A percentile compares a stretch with the other conserved stretches of the same genome.
phyloP scores from a whole-genome alignment of 1,140 invertebrate genomes.

The Bathynomus jamesi region DNA sequence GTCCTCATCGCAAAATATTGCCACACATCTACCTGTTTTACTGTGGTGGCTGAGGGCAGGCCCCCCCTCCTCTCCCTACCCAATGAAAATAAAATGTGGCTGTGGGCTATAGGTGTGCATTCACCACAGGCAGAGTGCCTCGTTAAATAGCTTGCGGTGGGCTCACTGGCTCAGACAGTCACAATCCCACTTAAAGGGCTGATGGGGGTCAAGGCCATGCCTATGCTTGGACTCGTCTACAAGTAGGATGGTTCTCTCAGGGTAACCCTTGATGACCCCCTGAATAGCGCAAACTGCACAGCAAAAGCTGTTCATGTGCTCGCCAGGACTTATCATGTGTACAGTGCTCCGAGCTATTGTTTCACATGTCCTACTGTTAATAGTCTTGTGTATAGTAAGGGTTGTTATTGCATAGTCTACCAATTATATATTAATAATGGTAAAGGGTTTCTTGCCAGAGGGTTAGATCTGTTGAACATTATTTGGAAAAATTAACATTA shows the following conservation, averaged over 20 bases:
- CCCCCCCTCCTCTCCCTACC: neutral
- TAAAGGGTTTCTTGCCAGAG: constrained; percentile 37
- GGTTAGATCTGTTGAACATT: constrained; percentile 38
- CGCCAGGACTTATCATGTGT: constrained; percentile 26
- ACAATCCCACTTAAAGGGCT: neutral
- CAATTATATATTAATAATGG: constrained; percentile 36
- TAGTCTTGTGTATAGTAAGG: constrained; percentile 39
- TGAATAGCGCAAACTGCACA: constrained; percentile 17
- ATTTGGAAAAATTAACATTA: too few species aligned
- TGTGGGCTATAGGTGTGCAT: neutral
- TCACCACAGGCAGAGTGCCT: neutral
- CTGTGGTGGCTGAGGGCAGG: neutral
- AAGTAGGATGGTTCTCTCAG: constrained; percentile 10
- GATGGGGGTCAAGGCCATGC: neutral
- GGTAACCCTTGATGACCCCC: constrained; percentile 16
- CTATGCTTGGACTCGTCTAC: neutral
- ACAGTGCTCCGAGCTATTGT: constrained; percentile 36
- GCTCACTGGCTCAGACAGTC: neutral
- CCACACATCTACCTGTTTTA: too few species aligned
- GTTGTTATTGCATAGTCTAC: constrained; percentile 39
- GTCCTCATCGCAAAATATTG: neutral
- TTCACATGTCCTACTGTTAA: constrained; percentile 38
- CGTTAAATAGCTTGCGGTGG: neutral
- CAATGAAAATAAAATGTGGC: neutral
- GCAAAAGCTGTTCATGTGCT: constrained; percentile 14